Evolutionary conservation across 2,888 invertebrate genomes (phyloP).

Genomic region (Chrysolina haemoptera): DNA sequence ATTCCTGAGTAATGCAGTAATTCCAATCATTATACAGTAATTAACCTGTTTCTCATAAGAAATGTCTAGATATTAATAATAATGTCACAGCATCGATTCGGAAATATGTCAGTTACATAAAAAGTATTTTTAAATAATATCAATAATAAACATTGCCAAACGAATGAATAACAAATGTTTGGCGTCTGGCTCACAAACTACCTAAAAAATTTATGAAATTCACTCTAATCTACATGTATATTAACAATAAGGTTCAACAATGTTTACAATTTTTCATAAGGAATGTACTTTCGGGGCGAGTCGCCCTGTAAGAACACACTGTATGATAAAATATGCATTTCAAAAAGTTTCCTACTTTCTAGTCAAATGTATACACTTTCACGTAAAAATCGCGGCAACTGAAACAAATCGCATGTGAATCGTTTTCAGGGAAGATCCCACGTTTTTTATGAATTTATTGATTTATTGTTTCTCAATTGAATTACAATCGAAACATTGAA

Average conservation of each 20-base stretch:
- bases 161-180: background rate
- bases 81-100: too few relatives aligned
- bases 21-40: too few relatives aligned
- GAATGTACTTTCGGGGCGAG: background rate
- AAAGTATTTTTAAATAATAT: too few relatives aligned
- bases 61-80: too few relatives aligned
- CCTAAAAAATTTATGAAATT: background rate
- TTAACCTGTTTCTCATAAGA: too few relatives aligned
- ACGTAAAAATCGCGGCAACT: background rate
- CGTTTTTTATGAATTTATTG: too few relatives aligned
- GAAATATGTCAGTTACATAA: too few relatives aligned
- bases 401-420: background rate
- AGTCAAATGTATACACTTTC: slow-evolving; percentile 6
- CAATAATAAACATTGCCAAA: too few relatives aligned
- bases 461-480: too few relatives aligned
- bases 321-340: background rate
- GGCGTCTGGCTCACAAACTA: background rate
- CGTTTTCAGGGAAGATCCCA: background rate
- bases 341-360: background rate
- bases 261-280: background rate
- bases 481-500: too few relatives aligned
- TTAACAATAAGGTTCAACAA: slow-evolving; percentile 13
- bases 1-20: too few relatives aligned
- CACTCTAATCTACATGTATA: slow-evolving; percentile 2
- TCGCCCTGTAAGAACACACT: background rate